Conservation (phyloP, 2,888 invertebrate species). For the Opisthograptis luteolata region DNA sequence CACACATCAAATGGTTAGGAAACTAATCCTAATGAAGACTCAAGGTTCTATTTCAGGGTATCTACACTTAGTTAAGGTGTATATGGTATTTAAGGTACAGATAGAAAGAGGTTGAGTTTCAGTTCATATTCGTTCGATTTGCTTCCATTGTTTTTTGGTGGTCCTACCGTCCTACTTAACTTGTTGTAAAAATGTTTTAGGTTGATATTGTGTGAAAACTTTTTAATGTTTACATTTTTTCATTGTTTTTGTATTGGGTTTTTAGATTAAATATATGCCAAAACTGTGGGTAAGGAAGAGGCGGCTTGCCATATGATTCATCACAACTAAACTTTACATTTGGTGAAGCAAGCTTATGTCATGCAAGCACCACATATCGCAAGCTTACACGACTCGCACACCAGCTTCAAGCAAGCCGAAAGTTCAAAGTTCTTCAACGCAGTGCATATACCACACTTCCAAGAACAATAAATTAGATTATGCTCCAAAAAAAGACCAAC, state of each 20-base stretch:
- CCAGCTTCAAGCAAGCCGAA: slow-evolving; percentile 35
- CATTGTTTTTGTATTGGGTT: not conserved
- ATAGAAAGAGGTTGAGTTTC: too few species aligned
- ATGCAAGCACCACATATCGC: slow-evolving; percentile 57
- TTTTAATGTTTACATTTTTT: slow-evolving; percentile 6
- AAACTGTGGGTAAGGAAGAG: slow-evolving; percentile 32
- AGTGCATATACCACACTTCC: slow-evolving; percentile 52
- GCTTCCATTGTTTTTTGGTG: too few species aligned
- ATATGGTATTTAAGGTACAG: too few species aligned
- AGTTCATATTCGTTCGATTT: too few species aligned
- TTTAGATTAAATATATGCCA: not conserved
- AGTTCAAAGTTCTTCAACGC: too few species aligned
- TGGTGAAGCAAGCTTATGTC: slow-evolving; percentile 72
- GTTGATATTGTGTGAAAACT: too few species aligned
- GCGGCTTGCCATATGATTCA: slow-evolving; percentile 61
- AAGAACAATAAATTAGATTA: slow-evolving; percentile 54
- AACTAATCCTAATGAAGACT: too few species aligned
- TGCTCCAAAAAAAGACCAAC: slow-evolving; percentile 45
- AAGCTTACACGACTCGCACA: slow-evolving; percentile 43
- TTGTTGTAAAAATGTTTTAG: too few species aligned
- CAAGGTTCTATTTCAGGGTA: too few species aligned
- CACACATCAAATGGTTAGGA: too few species aligned
- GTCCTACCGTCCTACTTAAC: too few species aligned
- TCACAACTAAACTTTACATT: slow-evolving; percentile 63
- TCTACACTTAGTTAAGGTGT: too few species aligned